phyloP scores from a whole-genome alignment of 1,140 invertebrate species.

The Procambarus clarkii region DNA sequence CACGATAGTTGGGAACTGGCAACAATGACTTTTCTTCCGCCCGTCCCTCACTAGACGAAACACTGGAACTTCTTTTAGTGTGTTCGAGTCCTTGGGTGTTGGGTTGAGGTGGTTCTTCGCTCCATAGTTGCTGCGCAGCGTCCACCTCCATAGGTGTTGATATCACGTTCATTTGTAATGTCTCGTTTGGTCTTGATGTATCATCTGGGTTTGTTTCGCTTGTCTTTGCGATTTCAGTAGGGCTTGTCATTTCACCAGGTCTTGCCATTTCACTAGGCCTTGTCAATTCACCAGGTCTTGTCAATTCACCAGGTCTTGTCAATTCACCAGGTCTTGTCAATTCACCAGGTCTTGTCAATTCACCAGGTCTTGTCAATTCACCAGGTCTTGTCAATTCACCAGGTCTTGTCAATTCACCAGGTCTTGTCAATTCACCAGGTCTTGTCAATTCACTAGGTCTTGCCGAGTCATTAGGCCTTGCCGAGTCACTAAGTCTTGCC shows the following conservation, averaged over 20 bases:
- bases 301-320: background rate
- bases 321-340: background rate
- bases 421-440: background rate
- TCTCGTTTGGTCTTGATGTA: too few species aligned
- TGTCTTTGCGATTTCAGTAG: background rate
- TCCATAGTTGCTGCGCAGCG: background rate
- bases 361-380: background rate
- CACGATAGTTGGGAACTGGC: background rate
- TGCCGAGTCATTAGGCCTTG: background rate
- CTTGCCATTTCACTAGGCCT: background rate
- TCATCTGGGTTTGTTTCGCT: too few species aligned
- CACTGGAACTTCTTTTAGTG: background rate
- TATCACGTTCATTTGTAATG: too few species aligned
- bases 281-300: background rate
- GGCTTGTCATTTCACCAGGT: background rate
- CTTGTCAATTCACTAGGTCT: background rate
- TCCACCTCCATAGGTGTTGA: background rate
- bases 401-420: background rate
- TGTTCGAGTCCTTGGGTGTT: background rate
- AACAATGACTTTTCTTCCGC: background rate
- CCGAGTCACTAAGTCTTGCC: background rate
- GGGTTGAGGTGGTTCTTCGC: background rate
- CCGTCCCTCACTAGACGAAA: background rate
- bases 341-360: background rate
- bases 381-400: background rate